A percentile compares a stretch with the other conserved stretches of the same genome.
phyloP scores from a whole-genome alignment of 2,113 vertebrate species.

The Phaethon lepturus region DNA sequence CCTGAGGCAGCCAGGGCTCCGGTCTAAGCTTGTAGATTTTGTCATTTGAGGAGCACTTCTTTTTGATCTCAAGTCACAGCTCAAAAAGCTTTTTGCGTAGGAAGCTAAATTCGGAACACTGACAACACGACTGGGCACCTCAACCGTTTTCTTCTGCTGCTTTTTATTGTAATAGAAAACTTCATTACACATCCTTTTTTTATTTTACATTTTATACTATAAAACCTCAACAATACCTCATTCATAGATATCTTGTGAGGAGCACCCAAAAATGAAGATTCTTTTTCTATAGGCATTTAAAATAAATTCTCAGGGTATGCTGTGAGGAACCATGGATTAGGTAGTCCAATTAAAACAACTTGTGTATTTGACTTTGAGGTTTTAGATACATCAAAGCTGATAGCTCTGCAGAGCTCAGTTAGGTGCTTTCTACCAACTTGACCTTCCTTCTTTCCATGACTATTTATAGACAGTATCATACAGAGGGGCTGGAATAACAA shows the following conservation, averaged over 20 bases:
- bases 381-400: neutral
- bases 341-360: neutral
- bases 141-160: conserved; percentile 84
- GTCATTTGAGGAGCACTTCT: conserved; percentile 74
- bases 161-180: conserved; percentile 41
- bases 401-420: neutral
- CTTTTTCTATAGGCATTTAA: neutral
- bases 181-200: neutral
- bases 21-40: conserved; percentile 84
- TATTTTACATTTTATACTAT: neutral
- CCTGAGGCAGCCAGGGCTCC: conserved; percentile 61
- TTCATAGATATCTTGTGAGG: neutral
- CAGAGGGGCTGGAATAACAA: neutral
- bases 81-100: conserved; percentile 84
- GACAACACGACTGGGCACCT: conserved; percentile 85
- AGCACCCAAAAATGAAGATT: neutral
- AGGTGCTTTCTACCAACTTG: neutral
- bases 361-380: neutral
- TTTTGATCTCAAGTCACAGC: conserved; percentile 77
- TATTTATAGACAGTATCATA: neutral
- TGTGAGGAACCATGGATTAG: neutral
- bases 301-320: neutral
- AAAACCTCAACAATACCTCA: neutral
- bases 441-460: neutral
- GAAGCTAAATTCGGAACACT: conserved; percentile 85